Evolutionary conservation across 2,888 invertebrate species (phyloP).

Genomic region (Tigriopus californicus): DNA sequence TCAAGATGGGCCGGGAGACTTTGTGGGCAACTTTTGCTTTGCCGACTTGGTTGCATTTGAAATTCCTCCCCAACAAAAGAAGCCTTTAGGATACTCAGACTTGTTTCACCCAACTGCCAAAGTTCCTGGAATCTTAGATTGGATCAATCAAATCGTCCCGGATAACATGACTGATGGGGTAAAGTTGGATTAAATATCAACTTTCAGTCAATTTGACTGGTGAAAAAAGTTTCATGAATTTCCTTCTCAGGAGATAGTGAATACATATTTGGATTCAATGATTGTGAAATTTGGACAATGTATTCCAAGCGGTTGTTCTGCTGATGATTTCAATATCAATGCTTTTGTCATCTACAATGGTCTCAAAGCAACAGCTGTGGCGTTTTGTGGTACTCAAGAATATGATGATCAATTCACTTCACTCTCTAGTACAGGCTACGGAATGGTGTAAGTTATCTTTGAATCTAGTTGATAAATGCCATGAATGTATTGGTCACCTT

Average conservation of each 20-base stretch:
- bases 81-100: too few species aligned
- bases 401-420: too few species aligned
- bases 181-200: too few species aligned
- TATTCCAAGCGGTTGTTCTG: not conserved
- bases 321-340: not conserved
- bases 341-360: not conserved
- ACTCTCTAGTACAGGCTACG: not conserved
- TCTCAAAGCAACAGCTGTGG: not conserved
- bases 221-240: not conserved
- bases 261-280: not conserved
- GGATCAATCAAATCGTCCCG: too few species aligned
- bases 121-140: too few species aligned
- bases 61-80: too few species aligned
- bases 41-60: too few species aligned
- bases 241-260: not conserved
- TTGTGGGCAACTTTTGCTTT: too few species aligned
- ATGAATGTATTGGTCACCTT: too few species aligned
- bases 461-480: not conserved
- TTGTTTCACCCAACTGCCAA: too few species aligned
- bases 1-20: not conserved
- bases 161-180: too few species aligned
- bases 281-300: not conserved
- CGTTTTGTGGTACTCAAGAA: not conserved
- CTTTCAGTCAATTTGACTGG: not conserved
- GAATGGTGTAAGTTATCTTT: not conserved